Evolutionary conservation across 2,113 vertebrate genomes (phyloP).

Genomic region (Echinops telfairi): DNA sequence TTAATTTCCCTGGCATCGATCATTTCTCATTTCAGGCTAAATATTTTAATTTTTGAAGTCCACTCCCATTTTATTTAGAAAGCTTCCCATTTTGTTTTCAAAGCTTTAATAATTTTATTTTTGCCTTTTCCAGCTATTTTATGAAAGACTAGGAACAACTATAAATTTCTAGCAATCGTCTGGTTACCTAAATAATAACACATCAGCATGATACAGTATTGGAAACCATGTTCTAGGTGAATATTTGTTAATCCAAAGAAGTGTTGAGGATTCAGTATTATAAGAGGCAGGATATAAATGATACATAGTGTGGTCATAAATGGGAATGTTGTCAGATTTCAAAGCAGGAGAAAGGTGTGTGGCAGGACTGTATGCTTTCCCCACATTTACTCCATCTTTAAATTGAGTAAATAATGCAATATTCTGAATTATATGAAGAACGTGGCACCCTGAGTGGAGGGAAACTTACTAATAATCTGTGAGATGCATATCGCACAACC

Average conservation of each 20-base stretch:
- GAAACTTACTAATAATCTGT: too few species aligned
- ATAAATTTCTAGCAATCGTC: slow-evolving; percentile 51
- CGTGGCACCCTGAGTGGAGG: too few species aligned
- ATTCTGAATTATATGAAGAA: too few species aligned
- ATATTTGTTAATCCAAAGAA: slow-evolving; percentile 44
- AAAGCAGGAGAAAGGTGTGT: too few species aligned
- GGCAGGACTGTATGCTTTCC: too few species aligned
- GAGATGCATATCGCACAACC: too few species aligned
- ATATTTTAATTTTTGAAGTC: slow-evolving; percentile 53
- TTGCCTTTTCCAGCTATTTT: not conserved
- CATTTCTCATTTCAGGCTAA: slow-evolving; percentile 25
- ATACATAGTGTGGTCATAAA: not conserved
- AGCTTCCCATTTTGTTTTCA: slow-evolving; percentile 6
- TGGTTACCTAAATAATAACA: slow-evolving; percentile 44
- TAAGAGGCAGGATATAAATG: slow-evolving; percentile 20
- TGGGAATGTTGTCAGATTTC: too few species aligned
- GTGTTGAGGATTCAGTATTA: not conserved
- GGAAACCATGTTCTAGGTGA: slow-evolving; percentile 40
- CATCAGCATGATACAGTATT: not conserved
- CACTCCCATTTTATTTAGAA: not conserved
- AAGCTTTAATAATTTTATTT: slow-evolving; percentile 17
- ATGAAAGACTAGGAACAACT: slow-evolving; percentile 13
- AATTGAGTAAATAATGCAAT: too few species aligned
- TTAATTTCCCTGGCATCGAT: not conserved
- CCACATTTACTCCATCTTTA: too few species aligned